Evolutionary conservation across 1,140 invertebrate genomes (phyloP).

Genomic region (Tribolium madens): DNA sequence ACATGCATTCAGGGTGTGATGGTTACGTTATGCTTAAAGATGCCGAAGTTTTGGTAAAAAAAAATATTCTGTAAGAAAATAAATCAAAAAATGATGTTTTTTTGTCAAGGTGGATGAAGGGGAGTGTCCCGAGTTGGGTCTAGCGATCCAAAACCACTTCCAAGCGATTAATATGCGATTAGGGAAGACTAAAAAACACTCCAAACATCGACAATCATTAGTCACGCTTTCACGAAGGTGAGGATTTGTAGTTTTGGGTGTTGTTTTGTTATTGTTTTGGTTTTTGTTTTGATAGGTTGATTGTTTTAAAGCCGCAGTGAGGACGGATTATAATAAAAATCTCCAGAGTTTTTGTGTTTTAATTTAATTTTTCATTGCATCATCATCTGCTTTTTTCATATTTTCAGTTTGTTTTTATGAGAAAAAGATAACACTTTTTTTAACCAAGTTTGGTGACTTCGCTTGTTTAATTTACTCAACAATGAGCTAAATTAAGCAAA

Average conservation of each 20-base stretch:
- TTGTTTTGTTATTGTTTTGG: slow-evolving; percentile 4
- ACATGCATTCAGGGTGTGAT: slow-evolving; percentile 83
- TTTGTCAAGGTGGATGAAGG: slow-evolving; percentile 79
- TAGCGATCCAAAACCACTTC: slow-evolving; percentile 90
- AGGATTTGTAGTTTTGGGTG: slow-evolving; percentile 16
- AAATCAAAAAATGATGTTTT: background rate
- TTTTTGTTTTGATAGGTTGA: slow-evolving; percentile 7
- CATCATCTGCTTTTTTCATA: too few relatives aligned
- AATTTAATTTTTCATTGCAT: background rate
- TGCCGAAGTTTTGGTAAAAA: slow-evolving; percentile 69
- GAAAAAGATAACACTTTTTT: too few relatives aligned
- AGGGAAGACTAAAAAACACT: slow-evolving; percentile 76
- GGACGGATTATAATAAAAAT: background rate
- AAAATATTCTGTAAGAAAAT: background rate
- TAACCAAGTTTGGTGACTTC: too few relatives aligned
- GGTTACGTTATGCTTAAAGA: slow-evolving; percentile 85
- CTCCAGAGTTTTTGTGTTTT: background rate
- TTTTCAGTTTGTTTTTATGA: too few relatives aligned
- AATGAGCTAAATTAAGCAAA: too few relatives aligned
- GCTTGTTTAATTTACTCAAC: too few relatives aligned
- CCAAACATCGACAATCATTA: slow-evolving; percentile 85
- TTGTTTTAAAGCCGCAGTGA: slow-evolving; percentile 5
- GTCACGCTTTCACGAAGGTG: slow-evolving; percentile 82
- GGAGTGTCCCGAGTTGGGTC: slow-evolving; percentile 83
- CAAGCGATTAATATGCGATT: slow-evolving; percentile 83